Evolutionary conservation across 2,113 vertebrate species (phyloP), one percentile per base, ranked within the genome.

Genomic region (Clarias macrocephalus): DNA sequence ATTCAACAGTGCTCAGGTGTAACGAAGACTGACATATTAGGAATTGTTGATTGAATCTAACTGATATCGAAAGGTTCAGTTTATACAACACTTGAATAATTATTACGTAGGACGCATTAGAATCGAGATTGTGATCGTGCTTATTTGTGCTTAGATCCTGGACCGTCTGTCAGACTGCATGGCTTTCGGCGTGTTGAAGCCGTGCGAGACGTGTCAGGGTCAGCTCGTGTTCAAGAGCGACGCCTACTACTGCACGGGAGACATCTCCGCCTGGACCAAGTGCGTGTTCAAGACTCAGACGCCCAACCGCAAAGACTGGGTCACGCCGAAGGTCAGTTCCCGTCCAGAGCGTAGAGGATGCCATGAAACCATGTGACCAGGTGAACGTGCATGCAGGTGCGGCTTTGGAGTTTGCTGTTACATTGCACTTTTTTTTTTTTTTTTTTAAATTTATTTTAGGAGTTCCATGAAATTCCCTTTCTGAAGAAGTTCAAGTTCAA

Each of bases 231-330:
- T 98, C 92, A 99, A 96, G 93, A 95, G 96, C 0, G 97, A 99
- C 0, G 96, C 97, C 0, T 99, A 99, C 42, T 97, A 97, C 91
- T 99, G 98, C 33, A 96, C 95, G 0, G 98, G 98, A 12, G 94
- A 99, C 72, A 96, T 99, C 88, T 99, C 97, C 13, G 97, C 97
- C 85, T 99, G 98, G 98, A 99, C 98, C 16, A 99, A 99, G 91
- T 99, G 98, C 28, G 96, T 97, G 89, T 95, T 95, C 91, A 99
- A 95, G 94, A 99, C 95, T 0, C 92, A 95, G 91, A 96, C 89
- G 0, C 98, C 98, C 21, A 88, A 85, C 82, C 96, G 97, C 73
- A 97, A 96, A 79, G 97, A 98, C 68, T 99, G 97, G 97, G 86
- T 96, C 21, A 97, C 91, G 80, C 98, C 98, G 0, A 97, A 99